Conservation (phyloP, 2,888 invertebrate species). For the Eilema sororculum region DNA sequence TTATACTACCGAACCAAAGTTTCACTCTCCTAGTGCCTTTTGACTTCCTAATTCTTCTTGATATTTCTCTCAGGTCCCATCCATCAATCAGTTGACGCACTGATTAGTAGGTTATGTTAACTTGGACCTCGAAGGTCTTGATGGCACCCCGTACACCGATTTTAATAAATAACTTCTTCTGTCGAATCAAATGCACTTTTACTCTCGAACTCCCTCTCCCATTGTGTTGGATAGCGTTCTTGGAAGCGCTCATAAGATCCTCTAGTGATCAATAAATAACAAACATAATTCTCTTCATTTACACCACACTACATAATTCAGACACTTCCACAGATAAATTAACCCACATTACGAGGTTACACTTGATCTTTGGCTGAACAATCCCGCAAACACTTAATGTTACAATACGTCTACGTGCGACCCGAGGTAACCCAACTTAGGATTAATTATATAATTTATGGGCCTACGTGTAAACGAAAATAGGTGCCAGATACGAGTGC, state of each 20-base stretch:
- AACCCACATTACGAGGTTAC: slow-evolving; percentile 67
- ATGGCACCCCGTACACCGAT: neutral
- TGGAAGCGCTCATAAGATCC: too few relatives aligned
- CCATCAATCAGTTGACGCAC: neutral
- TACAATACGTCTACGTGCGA: slow-evolving; percentile 40
- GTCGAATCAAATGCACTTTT: too few relatives aligned
- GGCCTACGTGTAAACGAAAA: slow-evolving; percentile 3
- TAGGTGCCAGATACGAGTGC: neutral
- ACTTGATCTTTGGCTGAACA: slow-evolving; percentile 68
- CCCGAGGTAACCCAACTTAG: slow-evolving; percentile 33
- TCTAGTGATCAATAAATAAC: neutral
- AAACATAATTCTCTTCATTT: neutral
- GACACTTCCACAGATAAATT: slow-evolving; percentile 65
- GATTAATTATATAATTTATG: slow-evolving; percentile 43
- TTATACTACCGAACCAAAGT: neutral
- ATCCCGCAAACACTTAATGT: slow-evolving; percentile 59
- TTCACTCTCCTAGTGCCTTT: accelerated
- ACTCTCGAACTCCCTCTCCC: too few relatives aligned
- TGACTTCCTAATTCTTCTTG: neutral
- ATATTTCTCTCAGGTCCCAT: neutral
- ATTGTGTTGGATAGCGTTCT: neutral
- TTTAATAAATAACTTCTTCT: neutral
- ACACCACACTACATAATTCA: slow-evolving; percentile 44
- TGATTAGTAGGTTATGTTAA: neutral
- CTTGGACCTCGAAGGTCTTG: neutral